A percentile compares a stretch with the other conserved stretches of the same genome.
phyloP scores from a whole-genome alignment of 2,797 vertebrate genomes.

The Platalea minor region DNA sequence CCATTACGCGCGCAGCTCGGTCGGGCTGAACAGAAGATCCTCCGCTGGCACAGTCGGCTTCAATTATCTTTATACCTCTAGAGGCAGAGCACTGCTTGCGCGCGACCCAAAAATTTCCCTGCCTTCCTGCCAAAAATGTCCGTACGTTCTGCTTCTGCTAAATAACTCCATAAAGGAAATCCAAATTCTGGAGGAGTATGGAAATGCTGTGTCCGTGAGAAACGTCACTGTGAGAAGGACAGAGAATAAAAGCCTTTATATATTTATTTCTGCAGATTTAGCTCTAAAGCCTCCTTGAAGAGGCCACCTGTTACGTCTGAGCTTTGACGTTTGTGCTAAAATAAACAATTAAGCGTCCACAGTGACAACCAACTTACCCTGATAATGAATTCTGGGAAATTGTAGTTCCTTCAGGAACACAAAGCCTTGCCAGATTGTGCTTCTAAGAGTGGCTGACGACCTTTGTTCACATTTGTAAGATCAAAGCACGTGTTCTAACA shows the following conservation, averaged over 20 bases:
- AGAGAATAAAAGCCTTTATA: neutral
- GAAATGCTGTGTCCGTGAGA: neutral
- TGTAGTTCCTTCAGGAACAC: neutral
- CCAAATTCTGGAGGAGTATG: neutral
- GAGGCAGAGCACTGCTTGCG: neutral
- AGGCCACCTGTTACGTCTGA: fast-evolving
- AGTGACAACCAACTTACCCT: neutral
- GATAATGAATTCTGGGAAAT: neutral
- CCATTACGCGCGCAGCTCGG: neutral
- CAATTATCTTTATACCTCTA: neutral
- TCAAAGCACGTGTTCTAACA: neutral
- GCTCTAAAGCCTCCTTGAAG: neutral
- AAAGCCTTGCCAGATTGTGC: neutral
- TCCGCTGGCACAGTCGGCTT: neutral
- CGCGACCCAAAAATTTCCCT: neutral
- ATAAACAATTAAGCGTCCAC: neutral
- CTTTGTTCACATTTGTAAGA: neutral
- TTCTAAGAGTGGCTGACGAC: neutral
- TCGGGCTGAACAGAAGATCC: neutral
- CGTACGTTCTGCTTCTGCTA: neutral
- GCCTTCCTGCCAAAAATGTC: neutral
- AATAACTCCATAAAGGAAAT: neutral
- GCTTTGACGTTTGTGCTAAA: neutral
- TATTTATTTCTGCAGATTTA: neutral
- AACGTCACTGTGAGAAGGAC: neutral